Conservation (phyloP, 1,140 invertebrate genomes). For the Anthonomus grandis region DNA sequence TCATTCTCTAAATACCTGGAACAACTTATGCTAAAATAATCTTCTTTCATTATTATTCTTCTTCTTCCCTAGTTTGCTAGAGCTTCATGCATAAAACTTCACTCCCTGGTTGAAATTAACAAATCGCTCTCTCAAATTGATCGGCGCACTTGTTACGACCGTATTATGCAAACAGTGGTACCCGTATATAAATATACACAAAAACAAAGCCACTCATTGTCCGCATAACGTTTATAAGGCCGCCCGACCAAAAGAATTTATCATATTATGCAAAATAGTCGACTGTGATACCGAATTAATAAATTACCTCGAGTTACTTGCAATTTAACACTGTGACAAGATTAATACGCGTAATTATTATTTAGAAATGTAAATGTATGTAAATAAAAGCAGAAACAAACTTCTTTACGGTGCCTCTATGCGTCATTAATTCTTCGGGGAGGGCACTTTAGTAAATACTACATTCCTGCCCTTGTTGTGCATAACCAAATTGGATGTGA, state of each 20-base stretch:
- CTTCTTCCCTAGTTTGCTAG: no score
- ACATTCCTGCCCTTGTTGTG: background rate
- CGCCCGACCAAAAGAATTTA: conserved; percentile 4
- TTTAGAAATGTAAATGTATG: conserved; percentile 27
- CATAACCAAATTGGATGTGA: background rate
- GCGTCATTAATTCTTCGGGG: conserved; percentile 22
- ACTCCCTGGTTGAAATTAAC: no score
- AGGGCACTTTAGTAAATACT: no score
- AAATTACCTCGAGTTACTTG: conserved; percentile 28
- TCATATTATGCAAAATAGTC: conserved; percentile 28
- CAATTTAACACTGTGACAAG: conserved; percentile 30
- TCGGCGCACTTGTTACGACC: conserved; percentile 7
- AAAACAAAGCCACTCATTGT: conserved; percentile 21
- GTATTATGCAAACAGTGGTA: conserved; percentile 14
- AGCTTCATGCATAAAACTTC: no score
- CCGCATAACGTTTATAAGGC: conserved; percentile 7
- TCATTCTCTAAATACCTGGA: no score
- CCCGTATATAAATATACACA: no score
- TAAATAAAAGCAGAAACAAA: conserved; percentile 16
- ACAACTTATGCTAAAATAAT: no score
- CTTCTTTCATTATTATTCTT: no score
- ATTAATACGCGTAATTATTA: conserved; percentile 28
- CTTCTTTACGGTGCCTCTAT: conserved; percentile 10
- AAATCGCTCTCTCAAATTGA: no score
- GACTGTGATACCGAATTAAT: conserved; percentile 26